These are phyloP conservation scores for Cosmia pyralina DNA, from an alignment of 2,888 invertebrate species.

Conservation along the genomic window DNA sequence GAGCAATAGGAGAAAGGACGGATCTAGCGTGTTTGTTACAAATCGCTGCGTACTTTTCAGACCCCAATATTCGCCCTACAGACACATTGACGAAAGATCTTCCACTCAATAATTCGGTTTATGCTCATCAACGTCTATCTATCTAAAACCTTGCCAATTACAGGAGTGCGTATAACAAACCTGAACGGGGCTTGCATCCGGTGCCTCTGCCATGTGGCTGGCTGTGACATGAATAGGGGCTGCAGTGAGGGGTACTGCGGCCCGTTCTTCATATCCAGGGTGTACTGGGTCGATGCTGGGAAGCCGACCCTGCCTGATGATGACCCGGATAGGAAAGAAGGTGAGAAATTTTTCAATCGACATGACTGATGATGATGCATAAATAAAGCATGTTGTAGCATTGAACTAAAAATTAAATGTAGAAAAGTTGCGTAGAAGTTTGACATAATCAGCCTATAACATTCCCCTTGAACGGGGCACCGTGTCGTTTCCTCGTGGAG, in stretches of 20 bases:
- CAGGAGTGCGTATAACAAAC: slow-evolving; percentile 85
- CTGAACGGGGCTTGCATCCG: slow-evolving; percentile 88
- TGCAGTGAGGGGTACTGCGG: slow-evolving; percentile 91
- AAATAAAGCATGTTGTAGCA: neutral
- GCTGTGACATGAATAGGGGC: slow-evolving; percentile 88
- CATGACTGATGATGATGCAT: neutral
- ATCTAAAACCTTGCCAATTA: slow-evolving; percentile 24
- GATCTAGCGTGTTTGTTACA: no score
- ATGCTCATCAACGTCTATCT: neutral
- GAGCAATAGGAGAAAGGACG: no score
- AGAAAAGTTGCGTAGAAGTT: neutral
- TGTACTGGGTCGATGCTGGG: slow-evolving; percentile 92
- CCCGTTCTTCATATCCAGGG: slow-evolving; percentile 91
- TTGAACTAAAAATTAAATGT: no score
- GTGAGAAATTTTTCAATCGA: neutral
- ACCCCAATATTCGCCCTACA: no score
- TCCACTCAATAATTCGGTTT: neutral
- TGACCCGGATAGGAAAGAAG: slow-evolving; percentile 84
- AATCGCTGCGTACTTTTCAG: no score
- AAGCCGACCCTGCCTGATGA: slow-evolving; percentile 90
- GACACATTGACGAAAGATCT: neutral
- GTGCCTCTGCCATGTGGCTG: slow-evolving; percentile 91
- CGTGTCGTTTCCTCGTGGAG: no score
- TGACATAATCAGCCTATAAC: neutral
- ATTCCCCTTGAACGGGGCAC: no score